A percentile compares a stretch with the other conserved stretches of the same genome.
Evolutionary conservation across 2,113 vertebrate genomes (phyloP).

Genomic region (Ailuropoda melanoleuca): DNA sequence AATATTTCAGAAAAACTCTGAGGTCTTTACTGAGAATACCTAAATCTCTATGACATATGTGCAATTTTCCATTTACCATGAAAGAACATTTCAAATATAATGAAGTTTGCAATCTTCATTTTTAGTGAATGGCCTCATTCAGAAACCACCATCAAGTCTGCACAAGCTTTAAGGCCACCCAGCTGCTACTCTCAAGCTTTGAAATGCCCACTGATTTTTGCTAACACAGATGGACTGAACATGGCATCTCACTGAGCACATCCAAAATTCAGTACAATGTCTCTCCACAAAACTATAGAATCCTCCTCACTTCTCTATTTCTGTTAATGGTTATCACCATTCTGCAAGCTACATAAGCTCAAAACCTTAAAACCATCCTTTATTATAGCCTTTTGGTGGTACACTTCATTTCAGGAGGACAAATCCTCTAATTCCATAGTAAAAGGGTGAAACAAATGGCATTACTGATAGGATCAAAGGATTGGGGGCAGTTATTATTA

Average conservation of each 20-base stretch:
- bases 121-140: neutral
- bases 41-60: neutral
- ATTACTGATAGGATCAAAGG: neutral
- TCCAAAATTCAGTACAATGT: neutral
- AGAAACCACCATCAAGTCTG: neutral
- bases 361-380: neutral
- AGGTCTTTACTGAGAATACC: neutral
- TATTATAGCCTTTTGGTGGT: neutral
- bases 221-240: neutral
- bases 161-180: neutral
- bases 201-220: neutral
- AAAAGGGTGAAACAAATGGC: slow-evolving; percentile 1
- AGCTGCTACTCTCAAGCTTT: neutral
- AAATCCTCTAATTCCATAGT: neutral
- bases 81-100: neutral
- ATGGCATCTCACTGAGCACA: neutral
- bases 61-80: neutral
- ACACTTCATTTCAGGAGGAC: neutral
- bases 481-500: neutral
- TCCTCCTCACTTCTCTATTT: neutral
- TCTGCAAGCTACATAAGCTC: neutral
- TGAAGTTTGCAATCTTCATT: neutral
- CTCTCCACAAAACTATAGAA: neutral
- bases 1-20: neutral
- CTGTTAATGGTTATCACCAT: neutral